These are phyloP conservation scores for Sebastes kiyomatsui DNA, from an alignment of 2,797 vertebrate genomes.

Conservation along the genomic window DNA sequence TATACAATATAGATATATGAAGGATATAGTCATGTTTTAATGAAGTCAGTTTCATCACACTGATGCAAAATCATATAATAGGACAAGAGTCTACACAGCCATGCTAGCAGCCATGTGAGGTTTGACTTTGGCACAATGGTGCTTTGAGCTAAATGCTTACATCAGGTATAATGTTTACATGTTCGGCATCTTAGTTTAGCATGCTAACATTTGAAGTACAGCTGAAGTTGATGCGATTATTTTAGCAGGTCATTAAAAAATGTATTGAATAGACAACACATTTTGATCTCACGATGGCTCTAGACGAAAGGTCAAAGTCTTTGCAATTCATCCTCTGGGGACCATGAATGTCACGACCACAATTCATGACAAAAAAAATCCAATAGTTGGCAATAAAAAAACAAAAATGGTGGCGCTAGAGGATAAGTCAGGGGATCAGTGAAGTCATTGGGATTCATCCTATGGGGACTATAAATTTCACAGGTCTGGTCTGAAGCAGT, in stretches of 20 bases:
- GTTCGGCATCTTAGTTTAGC: not conserved
- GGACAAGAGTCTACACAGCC: not conserved
- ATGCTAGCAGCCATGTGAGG: not conserved
- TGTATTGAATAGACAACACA: not conserved
- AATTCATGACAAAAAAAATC: not conserved
- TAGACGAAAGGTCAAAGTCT: too few relatives aligned
- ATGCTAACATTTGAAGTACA: not conserved
- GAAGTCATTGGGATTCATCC: not conserved
- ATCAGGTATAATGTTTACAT: not conserved
- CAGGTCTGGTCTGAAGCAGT: not conserved
- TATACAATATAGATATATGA: not conserved
- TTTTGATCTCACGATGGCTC: too few relatives aligned
- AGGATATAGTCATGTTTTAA: not conserved
- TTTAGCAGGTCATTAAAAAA: not conserved
- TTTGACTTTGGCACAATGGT: not conserved
- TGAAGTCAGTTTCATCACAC: not conserved
- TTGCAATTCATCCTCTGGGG: not conserved
- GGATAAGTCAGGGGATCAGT: not conserved
- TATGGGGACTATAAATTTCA: not conserved
- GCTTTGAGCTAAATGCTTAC: not conserved
- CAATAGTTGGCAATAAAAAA: not conserved
- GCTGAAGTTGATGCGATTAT: not conserved
- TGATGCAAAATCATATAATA: not conserved
- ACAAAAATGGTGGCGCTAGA: not conserved
- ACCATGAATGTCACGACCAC: not conserved